Conservation (phyloP, 2,888 invertebrate species). For the Argyra leucocephala region DNA sequence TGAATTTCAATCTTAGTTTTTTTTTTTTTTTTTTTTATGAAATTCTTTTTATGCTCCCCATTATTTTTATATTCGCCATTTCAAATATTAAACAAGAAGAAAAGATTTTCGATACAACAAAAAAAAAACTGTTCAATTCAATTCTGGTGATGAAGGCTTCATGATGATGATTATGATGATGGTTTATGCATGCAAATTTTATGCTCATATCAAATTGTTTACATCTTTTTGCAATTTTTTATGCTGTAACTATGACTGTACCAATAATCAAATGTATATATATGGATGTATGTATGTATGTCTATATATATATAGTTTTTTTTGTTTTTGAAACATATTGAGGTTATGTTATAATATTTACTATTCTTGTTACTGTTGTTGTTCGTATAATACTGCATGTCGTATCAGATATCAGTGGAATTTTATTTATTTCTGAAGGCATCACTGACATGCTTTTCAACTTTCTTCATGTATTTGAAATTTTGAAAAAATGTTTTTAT, state of each 20-base stretch:
- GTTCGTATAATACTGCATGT: background rate
- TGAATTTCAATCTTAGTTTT: background rate
- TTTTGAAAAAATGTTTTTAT: no score
- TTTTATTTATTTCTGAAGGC: background rate
- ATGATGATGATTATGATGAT: background rate
- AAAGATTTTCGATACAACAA: background rate
- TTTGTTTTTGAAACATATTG: no score
- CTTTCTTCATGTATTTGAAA: no score
- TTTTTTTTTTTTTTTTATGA: background rate
- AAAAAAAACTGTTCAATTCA: background rate
- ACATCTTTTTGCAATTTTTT: background rate
- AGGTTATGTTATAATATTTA: no score
- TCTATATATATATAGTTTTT: no score
- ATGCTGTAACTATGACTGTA: no score
- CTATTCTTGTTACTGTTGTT: no score
- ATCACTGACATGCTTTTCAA: background rate
- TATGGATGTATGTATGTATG: no score
- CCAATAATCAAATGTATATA: no score
- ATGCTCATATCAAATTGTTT: background rate
- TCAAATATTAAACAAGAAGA: background rate
- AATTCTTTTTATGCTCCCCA: background rate
- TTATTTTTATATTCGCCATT: background rate
- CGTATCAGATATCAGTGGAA: background rate
- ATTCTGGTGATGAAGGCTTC: no score
- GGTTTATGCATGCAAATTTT: background rate